A percentile compares a stretch with the other conserved stretches of the same genome.
phyloP scores from a whole-genome alignment of 53 echinoderm and acorn worm species.

The Crossaster papposus region DNA sequence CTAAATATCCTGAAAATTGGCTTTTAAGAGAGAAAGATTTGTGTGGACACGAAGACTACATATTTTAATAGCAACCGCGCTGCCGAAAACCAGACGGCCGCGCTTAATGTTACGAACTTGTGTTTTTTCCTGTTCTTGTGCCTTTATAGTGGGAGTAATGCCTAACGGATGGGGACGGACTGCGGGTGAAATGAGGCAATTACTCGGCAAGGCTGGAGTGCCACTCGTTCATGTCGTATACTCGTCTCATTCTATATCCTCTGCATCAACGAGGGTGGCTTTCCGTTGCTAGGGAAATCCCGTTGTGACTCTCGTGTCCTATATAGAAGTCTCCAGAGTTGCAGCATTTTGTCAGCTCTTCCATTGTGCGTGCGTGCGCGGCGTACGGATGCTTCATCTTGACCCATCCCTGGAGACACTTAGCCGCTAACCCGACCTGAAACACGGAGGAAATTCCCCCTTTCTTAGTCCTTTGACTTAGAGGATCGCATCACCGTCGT shows the following conservation, averaged over 20 bases:
- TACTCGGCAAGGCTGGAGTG: background rate
- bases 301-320: conserved; percentile 17
- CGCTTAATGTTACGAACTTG: background rate
- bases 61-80: background rate
- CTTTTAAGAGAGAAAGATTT: background rate
- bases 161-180: background rate
- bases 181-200: conserved; percentile 8
- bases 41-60: background rate
- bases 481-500: background rate
- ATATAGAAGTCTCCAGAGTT: background rate
- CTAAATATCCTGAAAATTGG: background rate
- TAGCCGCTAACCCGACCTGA: conserved; percentile 15
- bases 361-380: background rate
- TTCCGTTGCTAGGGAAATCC: conserved; percentile 48
- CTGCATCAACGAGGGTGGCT: conserved; percentile 16
- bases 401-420: conserved; percentile 1
- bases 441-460: background rate
- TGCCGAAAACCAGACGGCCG: background rate
- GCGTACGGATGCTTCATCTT: background rate
- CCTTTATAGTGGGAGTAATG: background rate
- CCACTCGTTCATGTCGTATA: conserved; percentile 3
- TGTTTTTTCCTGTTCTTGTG: background rate
- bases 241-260: background rate
- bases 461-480: background rate
- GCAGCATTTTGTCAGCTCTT: background rate